Evolutionary conservation across 1,140 invertebrate species (phyloP).

Genomic region (Bacillus rossius): DNA sequence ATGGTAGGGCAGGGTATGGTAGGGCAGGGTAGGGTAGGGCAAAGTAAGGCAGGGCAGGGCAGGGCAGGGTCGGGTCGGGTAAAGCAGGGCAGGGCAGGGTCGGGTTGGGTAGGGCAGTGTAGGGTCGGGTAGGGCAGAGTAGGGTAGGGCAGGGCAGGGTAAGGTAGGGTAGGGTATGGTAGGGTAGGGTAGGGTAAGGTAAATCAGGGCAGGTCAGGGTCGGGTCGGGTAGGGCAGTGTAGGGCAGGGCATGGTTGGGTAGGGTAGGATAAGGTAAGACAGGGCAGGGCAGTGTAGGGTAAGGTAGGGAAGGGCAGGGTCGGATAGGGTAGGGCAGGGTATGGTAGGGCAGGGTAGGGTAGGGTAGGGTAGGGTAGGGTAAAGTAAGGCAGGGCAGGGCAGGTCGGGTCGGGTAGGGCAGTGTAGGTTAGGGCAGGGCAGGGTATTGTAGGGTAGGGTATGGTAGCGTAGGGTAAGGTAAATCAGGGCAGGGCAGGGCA

Average conservation of each 20-base stretch:
- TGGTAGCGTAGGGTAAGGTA: too few relatives aligned
- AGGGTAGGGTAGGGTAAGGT: slow-evolving; percentile 3
- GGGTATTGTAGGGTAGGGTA: too few relatives aligned
- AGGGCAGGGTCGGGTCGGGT: too few relatives aligned
- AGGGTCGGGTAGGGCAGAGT: too few relatives aligned
- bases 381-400: not conserved
- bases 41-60: not conserved
- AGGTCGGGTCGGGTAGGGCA: not conserved
- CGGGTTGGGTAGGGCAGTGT: too few relatives aligned
- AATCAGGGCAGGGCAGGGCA: too few relatives aligned
- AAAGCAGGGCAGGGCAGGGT: too few relatives aligned
- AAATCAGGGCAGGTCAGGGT: not conserved
- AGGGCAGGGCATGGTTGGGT: too few relatives aligned
- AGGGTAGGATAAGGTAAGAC: not conserved
- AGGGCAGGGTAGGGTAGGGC: not conserved
- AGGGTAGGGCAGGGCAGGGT: not conserved
- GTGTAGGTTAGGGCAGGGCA: not conserved
- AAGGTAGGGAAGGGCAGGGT: not conserved
- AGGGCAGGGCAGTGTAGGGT: not conserved
- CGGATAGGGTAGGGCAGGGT: too few relatives aligned
- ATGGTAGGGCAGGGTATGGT: too few relatives aligned
- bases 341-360: too few relatives aligned
- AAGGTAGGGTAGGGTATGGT: too few relatives aligned
- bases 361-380: not conserved
- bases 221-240: not conserved